Evolutionary conservation across 1,140 invertebrate species (phyloP), one percentile per base, ranked within the genome.

Genomic region (Brachystomella parvula): DNA sequence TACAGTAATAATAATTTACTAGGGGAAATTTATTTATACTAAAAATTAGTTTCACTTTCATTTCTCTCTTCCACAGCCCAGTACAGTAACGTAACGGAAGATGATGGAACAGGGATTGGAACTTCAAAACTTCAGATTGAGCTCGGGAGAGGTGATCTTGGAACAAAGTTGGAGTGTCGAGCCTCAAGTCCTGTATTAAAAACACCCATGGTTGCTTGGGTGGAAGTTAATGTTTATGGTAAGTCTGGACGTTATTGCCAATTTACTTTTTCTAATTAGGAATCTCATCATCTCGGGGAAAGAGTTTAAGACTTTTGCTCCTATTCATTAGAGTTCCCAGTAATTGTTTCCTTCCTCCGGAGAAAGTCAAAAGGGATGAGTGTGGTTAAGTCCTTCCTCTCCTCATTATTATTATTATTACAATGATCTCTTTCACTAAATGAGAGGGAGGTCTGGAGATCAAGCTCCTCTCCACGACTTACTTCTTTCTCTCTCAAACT

Each of bases 141-240:
- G 49, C 80, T 93, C 59, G 84, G 86, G 26, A 82, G 90, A 32
- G 85, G 84, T 35, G 90, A 94, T 80, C 78, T 94, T 67, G 85
- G 83, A 1, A 83, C 86, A 15, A 83, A 83, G 65, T 86, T 90
- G 74, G 85, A 86, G 75, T 94, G 92, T 78, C 83, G 83, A 74
- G 86, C 88, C 6, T 83, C 84, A 65, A 90, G 86, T 68, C 83
- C 83, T 26, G 88, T 89, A 1, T 80, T 92, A 31, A 80, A 83
- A 29, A 78, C 82, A 60, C 84, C 86, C n/a, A 82, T 89, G 49
- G 75, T 80, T 9, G 81, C 82, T 26, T 82, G 82, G 75, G 81
- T 93, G 57, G 82, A 84, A 68, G 79, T 90, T 28, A 87, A 92
- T 76, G 85, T 94, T 60, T 84, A 91, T 80, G 90, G 90, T 94